These are phyloP conservation scores for Bombus consobrinus DNA, from an alignment of 1,140 invertebrate species.

Conservation along the genomic window DNA sequence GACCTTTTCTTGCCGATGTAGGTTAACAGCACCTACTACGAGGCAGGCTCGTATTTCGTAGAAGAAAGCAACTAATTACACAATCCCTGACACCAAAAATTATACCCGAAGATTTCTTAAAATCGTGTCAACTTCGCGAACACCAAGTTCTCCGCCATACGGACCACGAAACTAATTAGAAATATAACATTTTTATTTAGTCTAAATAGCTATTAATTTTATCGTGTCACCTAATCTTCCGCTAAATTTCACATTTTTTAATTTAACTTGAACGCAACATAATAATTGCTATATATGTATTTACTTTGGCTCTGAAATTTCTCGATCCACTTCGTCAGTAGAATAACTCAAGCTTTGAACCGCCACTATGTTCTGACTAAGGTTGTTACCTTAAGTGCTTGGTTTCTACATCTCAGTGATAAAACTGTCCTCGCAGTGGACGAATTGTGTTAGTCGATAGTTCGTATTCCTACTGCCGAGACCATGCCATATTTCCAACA, in stretches of 20 bases:
- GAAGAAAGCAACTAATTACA: too few relatives aligned
- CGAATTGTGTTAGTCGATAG: slow-evolving; percentile 36
- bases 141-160: too few relatives aligned
- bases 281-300: not conserved
- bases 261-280: not conserved
- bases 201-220: too few relatives aligned
- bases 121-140: too few relatives aligned
- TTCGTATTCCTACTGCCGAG: slow-evolving; percentile 47
- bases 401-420: slow-evolving; percentile 13
- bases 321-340: too few relatives aligned
- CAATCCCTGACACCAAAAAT: too few relatives aligned
- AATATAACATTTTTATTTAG: not conserved
- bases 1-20: too few relatives aligned
- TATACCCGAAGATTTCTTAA: too few relatives aligned
- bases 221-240: too few relatives aligned
- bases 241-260: not conserved
- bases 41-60: too few relatives aligned
- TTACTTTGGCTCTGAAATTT: not conserved
- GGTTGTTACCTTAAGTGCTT: not conserved
- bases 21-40: too few relatives aligned
- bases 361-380: not conserved
- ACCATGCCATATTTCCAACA: slow-evolving; percentile 47
- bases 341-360: not conserved
- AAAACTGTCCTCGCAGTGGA: slow-evolving; percentile 43
- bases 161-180: not conserved